Percentiles rank a stretch among this genome's conserved stretches.
These are phyloP conservation scores for Meloe dianella DNA, from an alignment of 2,888 invertebrate species.

Conservation along the genomic window DNA sequence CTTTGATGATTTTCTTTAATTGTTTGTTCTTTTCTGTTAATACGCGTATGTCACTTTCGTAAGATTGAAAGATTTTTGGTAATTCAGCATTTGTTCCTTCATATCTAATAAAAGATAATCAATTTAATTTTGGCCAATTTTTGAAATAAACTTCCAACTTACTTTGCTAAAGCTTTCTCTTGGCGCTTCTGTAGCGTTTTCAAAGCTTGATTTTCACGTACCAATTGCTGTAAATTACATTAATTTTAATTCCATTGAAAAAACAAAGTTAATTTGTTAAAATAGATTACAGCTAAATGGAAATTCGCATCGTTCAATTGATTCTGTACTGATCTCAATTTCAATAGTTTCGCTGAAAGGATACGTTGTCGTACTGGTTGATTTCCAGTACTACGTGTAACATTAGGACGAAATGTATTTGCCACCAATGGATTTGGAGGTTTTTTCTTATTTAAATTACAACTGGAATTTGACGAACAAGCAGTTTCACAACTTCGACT, in stretches of 20 bases:
- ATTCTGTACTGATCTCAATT: conserved; percentile 79
- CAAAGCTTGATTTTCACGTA: conserved; percentile 76
- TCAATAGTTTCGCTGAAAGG: conserved; percentile 76
- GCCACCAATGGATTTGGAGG: conserved; percentile 54
- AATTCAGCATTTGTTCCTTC: conserved; percentile 81
- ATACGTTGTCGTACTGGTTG: conserved; percentile 68
- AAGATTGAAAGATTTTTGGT: conserved; percentile 76
- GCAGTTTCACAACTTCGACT: conserved; percentile 55
- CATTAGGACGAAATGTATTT: conserved; percentile 40
- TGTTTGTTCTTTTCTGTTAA: conserved; percentile 74
- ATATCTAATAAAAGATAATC: conserved; percentile 60
- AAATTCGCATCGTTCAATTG: conserved; percentile 80
- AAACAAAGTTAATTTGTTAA: too few relatives aligned
- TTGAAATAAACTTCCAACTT: conserved; percentile 39
- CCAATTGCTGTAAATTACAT: conserved; percentile 63
- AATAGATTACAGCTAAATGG: conserved; percentile 69
- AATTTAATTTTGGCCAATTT: conserved; percentile 5
- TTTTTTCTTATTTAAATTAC: conserved; percentile 55
- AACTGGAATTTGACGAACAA: conserved; percentile 58
- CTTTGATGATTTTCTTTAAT: conserved; percentile 68
- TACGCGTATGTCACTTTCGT: conserved; percentile 77
- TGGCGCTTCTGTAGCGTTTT: conserved; percentile 81
- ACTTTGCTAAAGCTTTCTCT: conserved; percentile 76
- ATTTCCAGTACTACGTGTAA: conserved; percentile 41
- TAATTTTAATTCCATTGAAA: too few relatives aligned